phyloP scores from a whole-genome alignment of 2,888 invertebrate genomes.

The Xestia sexstrigata region DNA sequence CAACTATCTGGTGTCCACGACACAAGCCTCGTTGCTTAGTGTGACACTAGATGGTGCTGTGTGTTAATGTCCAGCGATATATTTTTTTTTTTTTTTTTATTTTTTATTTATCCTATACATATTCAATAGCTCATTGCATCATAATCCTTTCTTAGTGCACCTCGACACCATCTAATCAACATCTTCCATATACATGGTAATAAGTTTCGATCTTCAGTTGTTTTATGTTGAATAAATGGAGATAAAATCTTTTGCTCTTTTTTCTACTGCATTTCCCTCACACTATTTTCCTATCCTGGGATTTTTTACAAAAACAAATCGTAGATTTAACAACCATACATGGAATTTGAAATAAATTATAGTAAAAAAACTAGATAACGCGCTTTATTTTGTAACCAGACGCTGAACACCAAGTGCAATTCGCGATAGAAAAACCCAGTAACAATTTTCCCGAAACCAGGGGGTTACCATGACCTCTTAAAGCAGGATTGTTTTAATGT shows the following conservation, averaged over 20 bases:
- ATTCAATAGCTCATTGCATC: slow-evolving; percentile 3
- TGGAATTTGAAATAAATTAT: not conserved
- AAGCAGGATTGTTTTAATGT: no score
- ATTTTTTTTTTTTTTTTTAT: no score
- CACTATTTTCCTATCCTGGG: not conserved
- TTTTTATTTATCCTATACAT: slow-evolving; percentile 21
- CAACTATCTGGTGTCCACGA: no score
- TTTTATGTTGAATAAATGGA: not conserved
- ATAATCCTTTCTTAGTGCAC: slow-evolving; percentile 11
- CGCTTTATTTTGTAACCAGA: not conserved
- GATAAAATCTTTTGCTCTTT: not conserved
- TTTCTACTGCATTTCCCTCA: not conserved
- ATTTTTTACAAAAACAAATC: not conserved
- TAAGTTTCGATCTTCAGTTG: not conserved
- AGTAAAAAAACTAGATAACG: not conserved
- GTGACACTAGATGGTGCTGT: no score
- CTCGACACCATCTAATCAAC: not conserved
- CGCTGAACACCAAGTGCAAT: not conserved
- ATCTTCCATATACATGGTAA: not conserved
- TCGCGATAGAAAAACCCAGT: no score
- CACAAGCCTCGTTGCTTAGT: no score
- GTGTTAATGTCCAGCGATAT: no score
- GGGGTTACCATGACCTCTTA: no score
- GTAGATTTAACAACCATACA: not conserved
- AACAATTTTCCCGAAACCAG: no score